Conservation (phyloP, 2,113 vertebrate species). For the Dicrurus megarhynchus region DNA sequence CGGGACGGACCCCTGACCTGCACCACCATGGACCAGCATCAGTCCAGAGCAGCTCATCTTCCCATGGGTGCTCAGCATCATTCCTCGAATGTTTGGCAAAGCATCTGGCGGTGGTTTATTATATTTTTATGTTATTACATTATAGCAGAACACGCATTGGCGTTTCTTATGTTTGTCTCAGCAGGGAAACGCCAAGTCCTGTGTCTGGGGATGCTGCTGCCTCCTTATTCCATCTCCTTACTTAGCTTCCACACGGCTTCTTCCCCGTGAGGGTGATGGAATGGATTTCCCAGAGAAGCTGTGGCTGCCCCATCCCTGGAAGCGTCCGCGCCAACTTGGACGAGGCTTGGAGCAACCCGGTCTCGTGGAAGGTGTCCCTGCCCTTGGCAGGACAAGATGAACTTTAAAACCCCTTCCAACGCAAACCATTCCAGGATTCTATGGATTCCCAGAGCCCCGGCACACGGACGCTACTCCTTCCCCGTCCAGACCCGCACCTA, state of each 20-base stretch:
- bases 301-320: neutral
- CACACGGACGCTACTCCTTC: neutral
- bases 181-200: rapidly evolving
- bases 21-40: neutral
- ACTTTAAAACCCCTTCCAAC: neutral
- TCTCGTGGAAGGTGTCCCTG: too few relatives aligned
- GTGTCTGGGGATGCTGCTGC: rapidly evolving
- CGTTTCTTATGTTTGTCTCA: neutral
- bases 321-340: neutral
- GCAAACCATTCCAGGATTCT: too few relatives aligned
- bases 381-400: neutral
- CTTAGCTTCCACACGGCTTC: neutral
- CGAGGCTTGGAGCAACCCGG: neutral
- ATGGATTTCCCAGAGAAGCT: neutral
- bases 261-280: neutral
- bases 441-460: neutral
- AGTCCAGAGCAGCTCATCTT: neutral
- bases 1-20: rapidly evolving
- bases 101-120: rapidly evolving
- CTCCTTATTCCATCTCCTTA: neutral
- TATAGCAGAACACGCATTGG: rapidly evolving
- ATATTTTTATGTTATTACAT: neutral
- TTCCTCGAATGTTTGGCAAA: neutral
- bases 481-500: neutral
- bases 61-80: neutral